Conservation (phyloP, 2,797 vertebrate genomes). For the Calcarius lapponicus region DNA sequence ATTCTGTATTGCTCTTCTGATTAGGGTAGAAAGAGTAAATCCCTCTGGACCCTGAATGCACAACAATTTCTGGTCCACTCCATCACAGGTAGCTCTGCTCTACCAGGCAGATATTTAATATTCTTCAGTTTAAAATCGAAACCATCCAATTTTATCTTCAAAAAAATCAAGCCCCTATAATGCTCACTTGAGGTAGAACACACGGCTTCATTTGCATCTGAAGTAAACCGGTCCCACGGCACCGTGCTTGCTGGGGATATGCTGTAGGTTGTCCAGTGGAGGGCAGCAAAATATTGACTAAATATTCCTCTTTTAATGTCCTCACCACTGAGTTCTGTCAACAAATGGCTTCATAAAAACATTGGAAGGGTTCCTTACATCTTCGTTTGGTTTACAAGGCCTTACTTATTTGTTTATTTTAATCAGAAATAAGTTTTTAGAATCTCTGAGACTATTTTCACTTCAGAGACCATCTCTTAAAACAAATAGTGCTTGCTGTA, state of each 20-base stretch:
- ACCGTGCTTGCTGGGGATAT: neutral
- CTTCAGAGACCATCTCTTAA: neutral
- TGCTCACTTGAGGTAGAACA: neutral
- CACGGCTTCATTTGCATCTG: neutral
- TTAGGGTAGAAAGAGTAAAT: neutral
- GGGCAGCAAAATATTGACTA: conserved; percentile 66
- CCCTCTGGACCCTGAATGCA: neutral
- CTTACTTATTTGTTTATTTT: conserved; percentile 7
- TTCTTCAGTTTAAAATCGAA: neutral
- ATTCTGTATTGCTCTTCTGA: neutral
- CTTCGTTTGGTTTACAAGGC: neutral
- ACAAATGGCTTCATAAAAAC: neutral
- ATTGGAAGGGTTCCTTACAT: neutral
- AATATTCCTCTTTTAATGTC: neutral
- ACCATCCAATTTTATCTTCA: neutral
- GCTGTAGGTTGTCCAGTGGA: conserved; percentile 43
- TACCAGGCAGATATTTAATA: neutral
- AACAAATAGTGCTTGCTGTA: neutral
- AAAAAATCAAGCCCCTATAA: neutral
- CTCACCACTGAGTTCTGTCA: neutral
- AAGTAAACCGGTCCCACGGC: neutral
- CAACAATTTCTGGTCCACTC: neutral
- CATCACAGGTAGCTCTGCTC: neutral
- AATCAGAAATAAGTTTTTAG: neutral
- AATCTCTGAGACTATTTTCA: neutral